These are phyloP conservation scores for Pachyseris speciosa DNA, from an alignment of 64 coral and sea anemone genomes.

Conservation along the genomic window DNA sequence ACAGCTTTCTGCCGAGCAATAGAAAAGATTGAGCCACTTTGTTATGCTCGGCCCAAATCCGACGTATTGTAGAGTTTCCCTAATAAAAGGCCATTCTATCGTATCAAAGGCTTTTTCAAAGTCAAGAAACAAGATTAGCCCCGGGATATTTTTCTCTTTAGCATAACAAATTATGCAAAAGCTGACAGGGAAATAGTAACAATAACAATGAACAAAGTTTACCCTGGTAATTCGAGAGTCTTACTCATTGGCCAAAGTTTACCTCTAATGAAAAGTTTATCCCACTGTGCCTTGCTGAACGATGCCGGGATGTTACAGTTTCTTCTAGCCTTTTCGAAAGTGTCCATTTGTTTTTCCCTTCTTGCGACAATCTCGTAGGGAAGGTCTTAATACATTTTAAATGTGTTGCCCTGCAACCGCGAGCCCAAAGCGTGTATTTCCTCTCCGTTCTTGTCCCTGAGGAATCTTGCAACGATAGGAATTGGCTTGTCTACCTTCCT, in stretches of 20 bases:
- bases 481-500: background rate
- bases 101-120: too few species aligned
- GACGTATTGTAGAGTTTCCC: too few species aligned
- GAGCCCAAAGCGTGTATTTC: background rate
- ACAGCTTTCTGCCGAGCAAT: too few species aligned
- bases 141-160: too few species aligned
- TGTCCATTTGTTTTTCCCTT: background rate
- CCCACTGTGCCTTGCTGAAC: conserved; percentile 11
- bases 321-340: background rate
- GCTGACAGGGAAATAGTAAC: too few species aligned
- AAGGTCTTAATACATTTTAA: conserved; percentile 30
- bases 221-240: too few species aligned
- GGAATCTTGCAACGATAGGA: conserved; percentile 26
- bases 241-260: background rate
- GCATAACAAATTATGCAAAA: too few species aligned
- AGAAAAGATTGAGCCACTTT: too few species aligned
- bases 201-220: too few species aligned
- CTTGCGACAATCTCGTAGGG: background rate
- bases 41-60: too few species aligned
- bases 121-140: too few species aligned
- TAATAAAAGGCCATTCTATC: too few species aligned
- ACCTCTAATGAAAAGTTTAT: conserved; percentile 11
- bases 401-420: background rate
- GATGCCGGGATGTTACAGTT: background rate
- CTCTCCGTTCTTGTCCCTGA: conserved; percentile 19